Conservation (phyloP, 2,113 vertebrate species). For the Sinocyclocheilus anshuiensis region DNA sequence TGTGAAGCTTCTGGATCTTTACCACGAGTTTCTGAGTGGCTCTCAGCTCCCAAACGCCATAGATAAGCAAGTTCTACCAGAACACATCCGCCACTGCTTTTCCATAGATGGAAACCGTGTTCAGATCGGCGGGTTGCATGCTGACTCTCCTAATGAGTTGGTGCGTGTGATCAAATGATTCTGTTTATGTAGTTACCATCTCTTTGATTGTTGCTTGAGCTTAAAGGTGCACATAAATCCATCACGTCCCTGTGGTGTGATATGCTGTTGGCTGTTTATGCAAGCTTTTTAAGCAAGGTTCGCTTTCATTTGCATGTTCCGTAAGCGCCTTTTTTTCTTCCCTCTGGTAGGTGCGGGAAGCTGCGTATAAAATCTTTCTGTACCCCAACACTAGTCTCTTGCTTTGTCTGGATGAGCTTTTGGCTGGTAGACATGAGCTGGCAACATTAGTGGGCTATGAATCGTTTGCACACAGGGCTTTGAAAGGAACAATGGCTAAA, state of each 20-base stretch:
- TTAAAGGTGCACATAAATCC: not conserved
- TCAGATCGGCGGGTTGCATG: constrained; percentile 82
- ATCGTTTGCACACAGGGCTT: constrained; percentile 87
- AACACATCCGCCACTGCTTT: constrained; percentile 82
- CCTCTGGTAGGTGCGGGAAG: constrained; percentile 84
- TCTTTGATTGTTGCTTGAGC: not conserved
- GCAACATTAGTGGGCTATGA: constrained; percentile 89
- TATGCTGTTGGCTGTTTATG: not conserved
- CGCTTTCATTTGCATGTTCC: not conserved
- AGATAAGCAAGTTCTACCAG: constrained; percentile 81
- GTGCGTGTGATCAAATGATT: constrained; percentile 70
- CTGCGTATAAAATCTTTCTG: constrained; percentile 92
- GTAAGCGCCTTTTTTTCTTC: not conserved
- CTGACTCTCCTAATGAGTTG: constrained; percentile 86
- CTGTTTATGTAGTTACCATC: not conserved
- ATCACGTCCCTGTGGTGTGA: not conserved
- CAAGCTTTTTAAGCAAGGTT: not conserved
- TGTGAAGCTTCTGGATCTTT: constrained; percentile 87
- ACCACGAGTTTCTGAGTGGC: constrained; percentile 83
- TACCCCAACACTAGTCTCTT: constrained; percentile 83
- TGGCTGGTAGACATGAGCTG: constrained; percentile 83
- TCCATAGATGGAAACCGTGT: constrained; percentile 80
- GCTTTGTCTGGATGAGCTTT: constrained; percentile 84
- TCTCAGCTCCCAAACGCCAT: constrained; percentile 86
- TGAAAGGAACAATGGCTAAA: constrained; percentile 92